These are phyloP conservation scores for Proteles cristata DNA, from an alignment of 2,113 vertebrate species.

Conservation along the genomic window DNA sequence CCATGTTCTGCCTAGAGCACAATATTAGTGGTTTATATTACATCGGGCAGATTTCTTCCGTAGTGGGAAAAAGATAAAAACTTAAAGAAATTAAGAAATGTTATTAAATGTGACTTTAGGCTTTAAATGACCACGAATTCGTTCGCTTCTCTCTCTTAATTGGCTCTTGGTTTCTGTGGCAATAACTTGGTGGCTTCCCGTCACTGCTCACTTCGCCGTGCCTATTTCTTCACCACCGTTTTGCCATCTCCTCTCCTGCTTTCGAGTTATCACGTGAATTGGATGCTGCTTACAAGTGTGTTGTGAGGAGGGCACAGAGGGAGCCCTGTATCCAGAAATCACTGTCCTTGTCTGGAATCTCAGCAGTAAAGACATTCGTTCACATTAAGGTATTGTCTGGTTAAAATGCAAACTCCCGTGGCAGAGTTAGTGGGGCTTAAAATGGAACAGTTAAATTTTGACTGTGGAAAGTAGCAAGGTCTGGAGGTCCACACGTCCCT, in stretches of 20 bases:
- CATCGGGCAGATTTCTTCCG: conserved; percentile 61
- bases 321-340: not conserved
- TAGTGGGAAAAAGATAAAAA: conserved; percentile 55
- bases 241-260: not conserved
- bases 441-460: not conserved
- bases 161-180: not conserved
- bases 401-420: not conserved
- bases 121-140: conserved; percentile 16
- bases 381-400: not conserved
- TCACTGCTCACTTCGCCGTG: not conserved
- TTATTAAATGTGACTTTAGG: not conserved
- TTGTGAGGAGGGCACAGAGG: not conserved
- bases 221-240: not conserved
- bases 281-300: no score
- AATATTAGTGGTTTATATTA: conserved; percentile 78
- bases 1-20: conserved; percentile 81
- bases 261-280: not conserved
- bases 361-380: not conserved
- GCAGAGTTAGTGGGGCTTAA: not conserved
- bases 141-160: conserved; percentile 29
- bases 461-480: not conserved
- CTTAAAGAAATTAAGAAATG: conserved; percentile 58
- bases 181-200: not conserved
- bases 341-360: fast-evolving
- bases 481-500: fast-evolving